These are phyloP conservation scores for Cinclus mexicanus DNA, from an alignment of 2,113 vertebrate genomes.

Conservation along the genomic window DNA sequence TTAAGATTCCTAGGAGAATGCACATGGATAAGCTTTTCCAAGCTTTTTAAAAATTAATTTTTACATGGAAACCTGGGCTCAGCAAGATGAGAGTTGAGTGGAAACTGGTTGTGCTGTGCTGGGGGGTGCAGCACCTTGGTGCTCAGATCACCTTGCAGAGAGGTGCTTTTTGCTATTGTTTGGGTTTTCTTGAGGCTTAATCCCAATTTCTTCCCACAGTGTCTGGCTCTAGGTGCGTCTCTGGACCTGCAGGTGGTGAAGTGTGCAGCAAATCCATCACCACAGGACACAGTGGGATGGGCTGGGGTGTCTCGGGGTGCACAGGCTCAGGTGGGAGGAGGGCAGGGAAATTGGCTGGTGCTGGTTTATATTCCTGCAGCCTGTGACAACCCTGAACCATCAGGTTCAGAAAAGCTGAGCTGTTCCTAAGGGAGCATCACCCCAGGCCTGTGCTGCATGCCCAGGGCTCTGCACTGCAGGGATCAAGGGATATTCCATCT, in stretches of 20 bases:
- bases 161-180: neutral
- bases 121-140: neutral
- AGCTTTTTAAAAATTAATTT: neutral
- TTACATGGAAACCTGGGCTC: neutral
- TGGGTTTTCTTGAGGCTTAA: neutral
- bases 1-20: neutral
- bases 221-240: neutral
- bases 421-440: neutral
- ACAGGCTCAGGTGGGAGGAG: neutral
- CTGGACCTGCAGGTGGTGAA: rapidly evolving
- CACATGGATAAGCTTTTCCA: neutral
- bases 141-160: neutral
- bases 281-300: neutral
- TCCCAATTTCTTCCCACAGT: neutral
- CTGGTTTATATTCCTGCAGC: neutral
- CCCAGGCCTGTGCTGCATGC: neutral
- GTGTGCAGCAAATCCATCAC: neutral
- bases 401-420: neutral
- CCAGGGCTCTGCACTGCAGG: neutral
- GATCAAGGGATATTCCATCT: slow-evolving; percentile 2
- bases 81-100: neutral
- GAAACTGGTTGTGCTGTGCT: neutral
- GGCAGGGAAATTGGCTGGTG: neutral
- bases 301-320: neutral
- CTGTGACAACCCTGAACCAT: neutral